Evolutionary conservation across 2,113 vertebrate genomes (phyloP).

Genomic region (Antechinus stuartii): DNA sequence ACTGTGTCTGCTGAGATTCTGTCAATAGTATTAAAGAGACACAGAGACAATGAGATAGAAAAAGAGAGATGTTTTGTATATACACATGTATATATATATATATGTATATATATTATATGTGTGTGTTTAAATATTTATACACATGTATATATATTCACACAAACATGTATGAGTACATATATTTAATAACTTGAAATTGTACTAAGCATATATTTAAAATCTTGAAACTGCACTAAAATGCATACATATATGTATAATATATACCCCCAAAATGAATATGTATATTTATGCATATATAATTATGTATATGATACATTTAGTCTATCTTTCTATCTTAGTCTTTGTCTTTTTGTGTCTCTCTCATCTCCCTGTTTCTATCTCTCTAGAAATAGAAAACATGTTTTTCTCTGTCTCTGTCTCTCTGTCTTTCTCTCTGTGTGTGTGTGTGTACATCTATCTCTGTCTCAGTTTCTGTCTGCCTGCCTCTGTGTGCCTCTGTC

Average conservation of each 20-base stretch:
- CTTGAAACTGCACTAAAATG: not conserved
- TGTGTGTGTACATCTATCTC: no score
- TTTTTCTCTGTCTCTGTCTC: no score
- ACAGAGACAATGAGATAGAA: no score
- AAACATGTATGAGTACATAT: not conserved
- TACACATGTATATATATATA: no score
- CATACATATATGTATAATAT: not conserved
- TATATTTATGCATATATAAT: not conserved
- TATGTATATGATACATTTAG: not conserved
- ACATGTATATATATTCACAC: not conserved
- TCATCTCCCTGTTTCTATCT: no score
- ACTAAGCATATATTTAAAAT: not conserved
- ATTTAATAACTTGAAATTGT: not conserved
- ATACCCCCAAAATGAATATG: not conserved
- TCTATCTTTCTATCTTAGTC: no score
- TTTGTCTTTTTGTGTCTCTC: no score
- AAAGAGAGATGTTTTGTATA: not conserved
- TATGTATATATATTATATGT: not conserved
- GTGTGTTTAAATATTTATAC: not conserved
- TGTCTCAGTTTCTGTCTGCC: no score
- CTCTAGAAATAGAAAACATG: no score
- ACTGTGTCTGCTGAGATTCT: slow-evolving; percentile 20
- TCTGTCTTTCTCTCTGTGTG: no score
- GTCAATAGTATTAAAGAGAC: slow-evolving; percentile 33
- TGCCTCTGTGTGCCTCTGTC: no score